These are phyloP conservation scores for Slavum lentiscoides DNA, from an alignment of 2,888 invertebrate genomes.

Conservation along the genomic window DNA sequence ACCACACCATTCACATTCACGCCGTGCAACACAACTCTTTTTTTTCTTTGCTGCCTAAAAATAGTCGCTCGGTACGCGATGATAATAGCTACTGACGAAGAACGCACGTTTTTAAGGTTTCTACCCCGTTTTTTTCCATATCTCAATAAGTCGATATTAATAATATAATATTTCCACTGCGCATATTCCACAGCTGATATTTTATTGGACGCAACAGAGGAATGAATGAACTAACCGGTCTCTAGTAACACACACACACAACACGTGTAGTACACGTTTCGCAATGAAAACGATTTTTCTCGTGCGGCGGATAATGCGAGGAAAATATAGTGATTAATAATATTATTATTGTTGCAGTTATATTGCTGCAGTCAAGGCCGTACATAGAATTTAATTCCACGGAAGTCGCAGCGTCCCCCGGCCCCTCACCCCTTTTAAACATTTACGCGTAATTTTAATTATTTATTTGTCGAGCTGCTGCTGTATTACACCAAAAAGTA, in stretches of 20 bases:
- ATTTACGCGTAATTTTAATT: too few species aligned
- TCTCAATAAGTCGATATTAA: background rate
- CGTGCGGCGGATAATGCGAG: too few species aligned
- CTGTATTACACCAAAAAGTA: too few species aligned
- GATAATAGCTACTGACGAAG: background rate
- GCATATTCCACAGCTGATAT: background rate
- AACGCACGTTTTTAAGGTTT: background rate
- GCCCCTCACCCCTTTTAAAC: too few species aligned
- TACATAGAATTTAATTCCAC: background rate
- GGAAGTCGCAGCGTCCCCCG: too few species aligned
- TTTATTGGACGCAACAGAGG: slow-evolving; percentile 16
- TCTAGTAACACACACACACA: too few species aligned
- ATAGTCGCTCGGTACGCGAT: background rate
- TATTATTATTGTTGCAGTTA: too few species aligned
- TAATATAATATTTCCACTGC: background rate
- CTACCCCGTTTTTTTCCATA: background rate
- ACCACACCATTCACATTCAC: background rate
- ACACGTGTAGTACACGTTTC: background rate
- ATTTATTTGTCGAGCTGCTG: too few species aligned
- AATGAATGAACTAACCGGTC: background rate
- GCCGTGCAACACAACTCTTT: background rate
- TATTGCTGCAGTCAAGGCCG: background rate
- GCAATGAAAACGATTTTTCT: slow-evolving; percentile 2
- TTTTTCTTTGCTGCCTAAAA: slow-evolving; percentile 16
- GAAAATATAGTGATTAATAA: too few species aligned